Percentiles rank a stretch among this genome's conserved stretches.
Conservation (phyloP, 2,797 vertebrate species). For the Crypturellus tataupa region DNA sequence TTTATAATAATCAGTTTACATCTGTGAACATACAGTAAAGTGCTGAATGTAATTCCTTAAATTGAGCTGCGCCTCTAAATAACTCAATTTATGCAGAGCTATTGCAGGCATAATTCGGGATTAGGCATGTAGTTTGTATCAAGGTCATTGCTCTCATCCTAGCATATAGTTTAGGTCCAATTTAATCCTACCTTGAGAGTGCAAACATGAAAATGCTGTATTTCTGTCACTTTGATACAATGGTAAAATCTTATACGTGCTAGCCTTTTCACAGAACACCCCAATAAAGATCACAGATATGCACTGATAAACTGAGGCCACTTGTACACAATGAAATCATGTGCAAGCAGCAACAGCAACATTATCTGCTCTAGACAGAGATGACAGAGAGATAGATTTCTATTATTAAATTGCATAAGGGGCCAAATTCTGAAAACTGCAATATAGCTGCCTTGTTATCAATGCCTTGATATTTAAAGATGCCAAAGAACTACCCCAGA, state of each 20-base stretch:
- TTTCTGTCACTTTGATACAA: not conserved
- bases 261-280: not conserved
- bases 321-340: not conserved
- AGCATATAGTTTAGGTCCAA: not conserved
- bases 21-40: not conserved
- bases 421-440: not conserved
- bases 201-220: not conserved
- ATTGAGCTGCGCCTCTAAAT: not conserved
- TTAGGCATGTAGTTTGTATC: not conserved
- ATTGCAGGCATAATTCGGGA: not conserved
- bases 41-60: accelerated
- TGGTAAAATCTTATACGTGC: not conserved
- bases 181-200: not conserved
- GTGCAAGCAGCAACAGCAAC: not conserved
- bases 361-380: not conserved
- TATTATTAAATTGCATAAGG: not conserved
- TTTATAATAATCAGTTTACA: not conserved
- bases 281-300: not conserved
- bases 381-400: not conserved
- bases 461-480: not conserved
- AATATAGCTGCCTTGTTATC: not conserved
- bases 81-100: not conserved
- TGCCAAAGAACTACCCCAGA: not conserved
- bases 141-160: not conserved
- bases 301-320: accelerated